A percentile compares a stretch with the other conserved stretches of the same genome.
phyloP scores from a whole-genome alignment of 2,888 invertebrate genomes.

The Deilephila elpenor region DNA sequence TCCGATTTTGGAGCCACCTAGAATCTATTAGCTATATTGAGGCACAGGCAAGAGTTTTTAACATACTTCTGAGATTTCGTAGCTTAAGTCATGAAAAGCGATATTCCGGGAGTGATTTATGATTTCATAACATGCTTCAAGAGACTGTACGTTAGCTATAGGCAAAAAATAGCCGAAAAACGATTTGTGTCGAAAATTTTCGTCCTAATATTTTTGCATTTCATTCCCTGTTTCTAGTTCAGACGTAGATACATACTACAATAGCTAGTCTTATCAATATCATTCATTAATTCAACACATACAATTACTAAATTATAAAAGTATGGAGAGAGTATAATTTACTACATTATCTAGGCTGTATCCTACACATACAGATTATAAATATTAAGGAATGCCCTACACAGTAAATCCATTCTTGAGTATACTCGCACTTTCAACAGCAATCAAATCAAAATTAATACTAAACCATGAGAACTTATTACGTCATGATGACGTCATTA shows the following conservation, averaged over 20 bases:
- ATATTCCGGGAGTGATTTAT: too few species aligned
- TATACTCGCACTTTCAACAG: neutral
- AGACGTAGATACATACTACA: neutral
- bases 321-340: neutral
- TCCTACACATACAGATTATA: neutral
- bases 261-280: neutral
- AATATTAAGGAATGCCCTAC: constrained; percentile 4
- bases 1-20: too few species aligned
- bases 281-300: neutral
- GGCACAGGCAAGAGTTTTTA: too few species aligned
- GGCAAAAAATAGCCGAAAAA: too few species aligned
- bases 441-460: neutral
- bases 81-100: too few species aligned
- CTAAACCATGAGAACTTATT: neutral
- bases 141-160: too few species aligned
- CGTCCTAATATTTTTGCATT: too few species aligned
- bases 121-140: too few species aligned
- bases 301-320: neutral
- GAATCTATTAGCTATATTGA: neutral
- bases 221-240: neutral
- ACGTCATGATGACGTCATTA: too few species aligned
- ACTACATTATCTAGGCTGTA: neutral
- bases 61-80: too few species aligned
- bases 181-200: too few species aligned
- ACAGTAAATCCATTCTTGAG: neutral